A percentile compares a stretch with the other conserved stretches of the same genome.
Conservation (phyloP, 1,140 invertebrate genomes). For the Tribolium castaneum region DNA sequence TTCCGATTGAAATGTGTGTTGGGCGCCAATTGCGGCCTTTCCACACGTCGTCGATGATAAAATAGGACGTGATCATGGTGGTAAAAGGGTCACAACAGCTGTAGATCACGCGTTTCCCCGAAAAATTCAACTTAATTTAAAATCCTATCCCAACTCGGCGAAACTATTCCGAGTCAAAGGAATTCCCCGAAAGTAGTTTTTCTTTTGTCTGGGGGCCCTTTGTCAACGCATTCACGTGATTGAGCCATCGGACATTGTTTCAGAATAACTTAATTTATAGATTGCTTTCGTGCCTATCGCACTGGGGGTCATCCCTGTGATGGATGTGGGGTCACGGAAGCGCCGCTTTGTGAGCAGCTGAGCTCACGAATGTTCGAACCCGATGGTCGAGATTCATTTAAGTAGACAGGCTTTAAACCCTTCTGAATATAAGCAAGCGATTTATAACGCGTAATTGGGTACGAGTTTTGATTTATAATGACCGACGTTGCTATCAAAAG, state of each 20-base stretch:
- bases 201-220: too few relatives aligned
- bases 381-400: neutral
- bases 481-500: neutral
- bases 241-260: slow-evolving; percentile 2
- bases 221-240: neutral
- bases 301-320: slow-evolving; percentile 6
- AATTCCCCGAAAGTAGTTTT: too few relatives aligned
- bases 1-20: slow-evolving; percentile 19
- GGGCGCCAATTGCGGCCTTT: neutral
- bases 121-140: too few relatives aligned
- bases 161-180: too few relatives aligned
- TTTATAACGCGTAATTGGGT: slow-evolving; percentile 5
- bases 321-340: slow-evolving; percentile 17
- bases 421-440: neutral
- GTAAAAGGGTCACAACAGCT: slow-evolving; percentile 24
- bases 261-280: slow-evolving; percentile 24
- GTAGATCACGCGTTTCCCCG: neutral
- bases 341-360: slow-evolving; percentile 15
- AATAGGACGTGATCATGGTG: slow-evolving; percentile 6
- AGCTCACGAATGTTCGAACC: neutral
- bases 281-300: slow-evolving; percentile 25
- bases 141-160: too few relatives aligned
- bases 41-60: slow-evolving; percentile 13
- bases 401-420: neutral
- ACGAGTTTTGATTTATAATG: slow-evolving; percentile 16